phyloP scores from a whole-genome alignment of 2,113 vertebrate species.

The Notechis scutatus region DNA sequence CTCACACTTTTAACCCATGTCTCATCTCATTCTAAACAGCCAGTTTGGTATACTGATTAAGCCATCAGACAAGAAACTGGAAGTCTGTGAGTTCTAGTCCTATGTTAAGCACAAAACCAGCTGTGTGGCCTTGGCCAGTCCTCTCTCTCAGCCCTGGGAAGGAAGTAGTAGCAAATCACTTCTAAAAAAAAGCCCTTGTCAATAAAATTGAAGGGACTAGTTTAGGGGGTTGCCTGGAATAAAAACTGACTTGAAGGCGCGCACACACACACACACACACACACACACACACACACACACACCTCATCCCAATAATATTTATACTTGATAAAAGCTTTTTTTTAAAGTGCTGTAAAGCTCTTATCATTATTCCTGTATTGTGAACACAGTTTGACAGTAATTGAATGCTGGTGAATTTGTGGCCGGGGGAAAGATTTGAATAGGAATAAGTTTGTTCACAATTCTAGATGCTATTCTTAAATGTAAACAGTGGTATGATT shows the following conservation, averaged over 20 bases:
- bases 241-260: neutral
- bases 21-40: neutral
- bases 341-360: neutral
- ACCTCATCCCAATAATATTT: neutral
- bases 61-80: neutral
- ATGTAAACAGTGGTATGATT: neutral
- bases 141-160: neutral
- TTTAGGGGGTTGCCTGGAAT: neutral
- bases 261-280: neutral
- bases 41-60: neutral
- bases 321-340: neutral
- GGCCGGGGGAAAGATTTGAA: neutral
- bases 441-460: neutral
- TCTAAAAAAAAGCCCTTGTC: neutral
- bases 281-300: neutral
- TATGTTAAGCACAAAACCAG: neutral
- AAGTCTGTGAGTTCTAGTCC: neutral
- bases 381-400: no score
- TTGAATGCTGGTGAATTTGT: neutral
- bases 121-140: neutral
- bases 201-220: neutral
- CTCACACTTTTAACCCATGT: neutral
- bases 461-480: neutral
- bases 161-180: neutral
- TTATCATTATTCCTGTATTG: neutral